Evolutionary conservation across 2,113 vertebrate genomes (phyloP).

Genomic region (Furnarius figulus): DNA sequence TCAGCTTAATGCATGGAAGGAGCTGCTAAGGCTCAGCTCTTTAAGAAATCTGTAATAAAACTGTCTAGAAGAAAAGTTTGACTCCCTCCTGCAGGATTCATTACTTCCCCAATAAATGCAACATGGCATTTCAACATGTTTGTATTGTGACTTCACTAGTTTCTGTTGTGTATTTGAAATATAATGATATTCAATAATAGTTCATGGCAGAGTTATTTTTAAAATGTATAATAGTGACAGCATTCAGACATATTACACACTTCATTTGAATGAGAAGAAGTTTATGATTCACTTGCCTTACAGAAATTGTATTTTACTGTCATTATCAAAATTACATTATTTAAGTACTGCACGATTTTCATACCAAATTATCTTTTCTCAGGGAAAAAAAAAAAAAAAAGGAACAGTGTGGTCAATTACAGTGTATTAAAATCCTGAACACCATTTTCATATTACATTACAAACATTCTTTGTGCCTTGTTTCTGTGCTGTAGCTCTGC

Average conservation of each 20-base stretch:
- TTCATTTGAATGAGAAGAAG: constrained; percentile 69
- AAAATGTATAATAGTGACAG: constrained; percentile 5
- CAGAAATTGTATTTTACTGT: constrained; percentile 61
- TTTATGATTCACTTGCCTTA: constrained; percentile 58
- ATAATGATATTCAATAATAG: constrained; percentile 46
- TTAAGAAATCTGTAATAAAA: constrained; percentile 56
- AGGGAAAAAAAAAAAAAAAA: background rate
- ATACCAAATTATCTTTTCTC: constrained; percentile 69
- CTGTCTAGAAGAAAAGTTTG: constrained; percentile 49
- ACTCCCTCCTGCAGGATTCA: constrained; percentile 45
- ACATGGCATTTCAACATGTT: constrained; percentile 57
- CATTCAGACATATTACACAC: constrained; percentile 44
- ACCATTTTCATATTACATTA: constrained; percentile 63
- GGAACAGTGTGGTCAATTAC: background rate
- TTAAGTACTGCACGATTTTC: constrained; percentile 65
- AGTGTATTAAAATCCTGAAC: constrained; percentile 8
- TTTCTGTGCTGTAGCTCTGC: background rate
- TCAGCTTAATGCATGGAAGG: background rate
- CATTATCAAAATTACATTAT: constrained; percentile 71
- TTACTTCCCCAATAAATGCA: constrained; percentile 64
- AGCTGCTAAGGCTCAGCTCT: constrained; percentile 39
- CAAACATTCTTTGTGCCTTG: background rate
- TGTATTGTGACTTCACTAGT: constrained; percentile 57
- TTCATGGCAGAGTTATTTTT: background rate
- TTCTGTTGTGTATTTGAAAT: constrained; percentile 58